Evolutionary conservation across 2,113 vertebrate species (phyloP), one percentile per base, ranked within the genome.

Genomic region (Eublepharis macularius): DNA sequence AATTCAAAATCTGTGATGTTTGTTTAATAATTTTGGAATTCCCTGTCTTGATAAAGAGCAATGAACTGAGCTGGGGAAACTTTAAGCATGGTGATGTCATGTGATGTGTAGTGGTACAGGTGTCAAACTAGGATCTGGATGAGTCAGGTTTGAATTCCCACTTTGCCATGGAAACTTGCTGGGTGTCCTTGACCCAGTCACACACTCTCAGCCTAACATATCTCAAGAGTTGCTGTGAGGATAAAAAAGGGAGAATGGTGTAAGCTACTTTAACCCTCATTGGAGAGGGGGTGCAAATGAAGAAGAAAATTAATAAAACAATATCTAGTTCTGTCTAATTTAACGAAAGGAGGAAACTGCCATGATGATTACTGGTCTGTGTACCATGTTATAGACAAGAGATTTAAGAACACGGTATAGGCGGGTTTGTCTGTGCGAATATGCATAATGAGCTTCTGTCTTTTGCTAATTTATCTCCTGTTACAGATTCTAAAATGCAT

Each of bases 401-500:
- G 54, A 1, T 47, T 92, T 73, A 29, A n/a, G 19, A 54, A 47
- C 76, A 8, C 14, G 36, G 3, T 73, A 49, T 2, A 87, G 12
- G 43, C 41, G 51, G 65, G 41, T 45, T 57, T 24, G 6, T 75
- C 84, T 82, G 16, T 34, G 51, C 47, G 45, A 49, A 4, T 3
- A 73, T 43, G 54, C 63, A 1, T 79, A 12, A 0, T 1, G 43
- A 86, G 77, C 0, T 2, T 54, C 3, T 76, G 1, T 4, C 83
- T 65, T 10, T 85, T 80, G 60, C 13, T 2, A 54, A 1, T 43
- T 86, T 77, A 84, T 51, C 94, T 90, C 84, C 54, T 49, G 2
- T 74, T 94, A 1, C 92, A 99, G 99, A 99, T 94, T 94, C 94
- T 82, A 95, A 96, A 93, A 97, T 98, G 96, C 98, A 99, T 88